Percentiles rank a stretch among this genome's conserved stretches.
phyloP scores from a whole-genome alignment of 2,797 vertebrate species.

The Chaetophractus vellerosus region DNA sequence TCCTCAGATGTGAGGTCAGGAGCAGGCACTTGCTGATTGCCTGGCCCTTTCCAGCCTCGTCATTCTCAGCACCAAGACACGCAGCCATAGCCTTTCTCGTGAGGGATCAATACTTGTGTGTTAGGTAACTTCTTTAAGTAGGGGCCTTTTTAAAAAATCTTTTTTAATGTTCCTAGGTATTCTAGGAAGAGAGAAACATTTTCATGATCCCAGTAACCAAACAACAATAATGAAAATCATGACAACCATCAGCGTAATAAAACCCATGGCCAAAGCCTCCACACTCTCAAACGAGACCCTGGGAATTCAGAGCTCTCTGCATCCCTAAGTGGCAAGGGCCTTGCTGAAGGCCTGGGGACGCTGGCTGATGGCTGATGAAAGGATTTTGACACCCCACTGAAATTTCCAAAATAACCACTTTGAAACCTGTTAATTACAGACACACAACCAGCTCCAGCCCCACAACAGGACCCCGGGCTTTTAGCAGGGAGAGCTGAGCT shows the following conservation, averaged over 20 bases:
- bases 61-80: not conserved
- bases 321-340: slow-evolving; percentile 67
- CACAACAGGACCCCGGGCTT: slow-evolving; percentile 85
- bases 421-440: slow-evolving; percentile 90
- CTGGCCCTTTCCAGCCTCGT: not conserved
- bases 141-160: not conserved
- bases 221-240: slow-evolving; percentile 76
- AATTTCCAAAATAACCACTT: slow-evolving; percentile 89
- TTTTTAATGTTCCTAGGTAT: slow-evolving; percentile 53
- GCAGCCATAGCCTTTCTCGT: not conserved
- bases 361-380: slow-evolving; percentile 89
- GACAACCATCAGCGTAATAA: slow-evolving; percentile 63
- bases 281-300: slow-evolving; percentile 45
- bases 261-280: slow-evolving; percentile 52
- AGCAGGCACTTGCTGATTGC: not conserved
- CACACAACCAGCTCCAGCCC: slow-evolving; percentile 85
- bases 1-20: slow-evolving; percentile 24
- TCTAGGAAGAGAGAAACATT: slow-evolving; percentile 75
- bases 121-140: not conserved
- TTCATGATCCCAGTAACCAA: slow-evolving; percentile 73
- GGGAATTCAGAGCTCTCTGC: slow-evolving; percentile 73
- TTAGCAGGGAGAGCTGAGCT: slow-evolving; percentile 85
- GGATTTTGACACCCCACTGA: slow-evolving; percentile 86
- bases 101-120: not conserved
- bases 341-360: slow-evolving; percentile 81